phyloP scores from a whole-genome alignment of 1,140 invertebrate species.

The Cotesia chilonis region DNA sequence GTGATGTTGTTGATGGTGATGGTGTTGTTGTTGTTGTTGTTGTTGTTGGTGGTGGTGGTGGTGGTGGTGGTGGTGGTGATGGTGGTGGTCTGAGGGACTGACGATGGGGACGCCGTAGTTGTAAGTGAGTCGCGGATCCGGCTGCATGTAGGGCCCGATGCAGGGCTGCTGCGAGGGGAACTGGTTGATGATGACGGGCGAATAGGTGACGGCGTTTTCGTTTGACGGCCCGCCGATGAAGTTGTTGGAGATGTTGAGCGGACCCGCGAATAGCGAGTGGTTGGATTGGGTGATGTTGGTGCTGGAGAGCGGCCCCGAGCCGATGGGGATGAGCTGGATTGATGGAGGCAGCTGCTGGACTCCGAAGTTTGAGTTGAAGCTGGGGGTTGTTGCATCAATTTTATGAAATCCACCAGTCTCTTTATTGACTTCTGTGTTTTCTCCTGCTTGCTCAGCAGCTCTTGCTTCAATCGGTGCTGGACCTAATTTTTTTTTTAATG shows the following conservation, averaged over 20 bases:
- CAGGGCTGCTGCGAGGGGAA: slow-evolving; percentile 35
- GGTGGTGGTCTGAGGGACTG: slow-evolving; percentile 13
- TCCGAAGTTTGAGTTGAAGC: slow-evolving; percentile 47
- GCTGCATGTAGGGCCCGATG: slow-evolving; percentile 15
- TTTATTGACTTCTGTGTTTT: slow-evolving; percentile 63
- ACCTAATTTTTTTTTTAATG: slow-evolving; percentile 42
- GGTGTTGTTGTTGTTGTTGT: slow-evolving; percentile 22
- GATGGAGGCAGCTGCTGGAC: slow-evolving; percentile 58
- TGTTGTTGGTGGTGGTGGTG: neutral
- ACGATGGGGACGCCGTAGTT: slow-evolving; percentile 20
- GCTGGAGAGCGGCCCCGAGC: slow-evolving; percentile 37
- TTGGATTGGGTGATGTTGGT: slow-evolving; percentile 32
- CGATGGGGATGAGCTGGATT: slow-evolving; percentile 61
- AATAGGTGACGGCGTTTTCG: slow-evolving; percentile 25
- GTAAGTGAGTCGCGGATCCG: slow-evolving; percentile 16
- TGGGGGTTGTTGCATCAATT: slow-evolving; percentile 53
- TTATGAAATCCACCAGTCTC: slow-evolving; percentile 62
- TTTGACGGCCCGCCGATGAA: slow-evolving; percentile 16
- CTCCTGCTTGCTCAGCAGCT: slow-evolving; percentile 60
- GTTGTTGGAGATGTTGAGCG: slow-evolving; percentile 33
- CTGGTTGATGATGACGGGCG: slow-evolving; percentile 41
- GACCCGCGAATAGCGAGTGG: neutral
- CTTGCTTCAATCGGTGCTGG: slow-evolving; percentile 59
- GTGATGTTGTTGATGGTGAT: slow-evolving; percentile 43
- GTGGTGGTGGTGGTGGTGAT: slow-evolving; percentile 22